phyloP scores from a whole-genome alignment of 1,140 invertebrate species.

The Vanessa atalanta region DNA sequence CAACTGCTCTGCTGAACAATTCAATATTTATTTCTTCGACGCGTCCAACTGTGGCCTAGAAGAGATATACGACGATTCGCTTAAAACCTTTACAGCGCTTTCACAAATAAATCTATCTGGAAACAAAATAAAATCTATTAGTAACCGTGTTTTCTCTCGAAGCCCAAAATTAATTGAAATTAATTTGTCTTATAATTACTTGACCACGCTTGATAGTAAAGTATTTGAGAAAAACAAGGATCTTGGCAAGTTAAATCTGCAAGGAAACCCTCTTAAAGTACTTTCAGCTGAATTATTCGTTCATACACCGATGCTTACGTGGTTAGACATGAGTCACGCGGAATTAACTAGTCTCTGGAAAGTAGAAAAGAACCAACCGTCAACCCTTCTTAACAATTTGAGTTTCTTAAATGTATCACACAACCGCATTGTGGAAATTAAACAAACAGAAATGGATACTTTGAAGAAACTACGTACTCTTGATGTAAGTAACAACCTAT shows the following conservation, averaged over 20 bases:
- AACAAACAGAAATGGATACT: conserved; percentile 79
- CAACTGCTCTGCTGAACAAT: conserved; percentile 80
- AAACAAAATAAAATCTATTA: conserved; percentile 82
- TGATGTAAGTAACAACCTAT: conserved; percentile 84
- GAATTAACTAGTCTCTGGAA: conserved; percentile 84
- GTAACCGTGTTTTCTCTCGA: conserved; percentile 73
- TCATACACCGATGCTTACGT: conserved; percentile 73
- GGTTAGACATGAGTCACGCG: conserved; percentile 84
- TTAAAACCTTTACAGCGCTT: conserved; percentile 85
- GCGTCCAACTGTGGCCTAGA: conserved; percentile 85
- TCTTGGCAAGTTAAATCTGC: conserved; percentile 84
- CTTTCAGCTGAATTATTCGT: conserved; percentile 85
- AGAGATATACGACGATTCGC: conserved; percentile 82
- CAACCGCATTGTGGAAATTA: conserved; percentile 82
- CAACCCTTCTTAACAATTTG: conserved; percentile 75
- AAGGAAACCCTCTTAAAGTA: conserved; percentile 85
- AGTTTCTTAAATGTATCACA: conserved; percentile 82
- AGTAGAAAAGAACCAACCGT: conserved; percentile 71
- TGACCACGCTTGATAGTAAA: conserved; percentile 81
- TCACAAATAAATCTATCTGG: conserved; percentile 83
- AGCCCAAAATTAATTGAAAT: conserved; percentile 83
- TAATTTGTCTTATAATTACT: conserved; percentile 85
- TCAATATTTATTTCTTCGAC: conserved; percentile 85
- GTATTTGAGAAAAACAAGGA: conserved; percentile 84
- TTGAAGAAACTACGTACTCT: conserved; percentile 83